Base-by-base conservation (phyloP, 2,797 vertebrate genomes). In the Corythornis leucogaster region DNA sequence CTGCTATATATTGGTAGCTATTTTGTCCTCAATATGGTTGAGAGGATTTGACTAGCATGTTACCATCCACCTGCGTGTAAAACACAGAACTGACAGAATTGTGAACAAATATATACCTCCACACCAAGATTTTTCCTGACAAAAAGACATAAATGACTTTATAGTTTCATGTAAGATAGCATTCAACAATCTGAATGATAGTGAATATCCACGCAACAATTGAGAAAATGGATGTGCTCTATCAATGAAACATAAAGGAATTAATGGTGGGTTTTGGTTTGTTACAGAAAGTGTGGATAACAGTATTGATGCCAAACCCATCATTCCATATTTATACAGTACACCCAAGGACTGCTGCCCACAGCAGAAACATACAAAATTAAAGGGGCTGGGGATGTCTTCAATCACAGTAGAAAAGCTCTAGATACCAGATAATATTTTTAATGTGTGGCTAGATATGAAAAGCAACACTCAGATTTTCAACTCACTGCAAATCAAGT, bases 391-490 rank as follows among this genome's bases (percentile, higher is more conserved):
- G 26, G 30, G 35, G 26, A 86, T 11, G 7, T 8, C 11, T 89
- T 87, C 68, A 70, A 19, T 70, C 70, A 58, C 43, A 69, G 35
- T 30, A 85, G 61, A 73, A 55, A 16, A 48, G 35, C 25, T 87
- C 22, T 70, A 87, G 24, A 40, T 73, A 68, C 8, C 9, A 73
- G 57, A 59, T 18, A 71, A 76, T 80, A 18, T 67, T 85, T 92
- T 80, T 62, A 87, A 83, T 61, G 33, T 66, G 24, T 79, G 50
- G 57, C 17, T 71, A 69, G 51, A 42, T 74, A 81, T 76, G 78
- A 91, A 93, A 88, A 88, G 13, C 15, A 85, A 25, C n/a, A 61
- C 21, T 58, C 31, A 92, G 4, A 26, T 76, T 92, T 93, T 71
- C 50, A 94, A 40, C 18, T 80, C 45, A 38, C 15, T 63, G 57